These are phyloP conservation scores for Momotus momota DNA, from an alignment of 2,797 vertebrate species.

Conservation along the genomic window DNA sequence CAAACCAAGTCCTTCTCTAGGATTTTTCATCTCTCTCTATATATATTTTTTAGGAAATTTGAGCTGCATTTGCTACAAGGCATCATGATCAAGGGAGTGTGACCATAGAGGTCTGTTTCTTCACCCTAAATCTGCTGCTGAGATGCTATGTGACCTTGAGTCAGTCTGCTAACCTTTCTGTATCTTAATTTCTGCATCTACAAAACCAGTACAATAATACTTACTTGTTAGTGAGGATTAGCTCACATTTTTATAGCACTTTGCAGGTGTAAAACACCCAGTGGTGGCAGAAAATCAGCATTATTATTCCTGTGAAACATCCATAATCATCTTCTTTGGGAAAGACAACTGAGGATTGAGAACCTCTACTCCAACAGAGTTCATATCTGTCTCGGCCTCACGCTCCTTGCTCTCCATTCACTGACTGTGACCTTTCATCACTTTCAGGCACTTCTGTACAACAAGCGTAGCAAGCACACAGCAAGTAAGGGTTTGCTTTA, in stretches of 20 bases:
- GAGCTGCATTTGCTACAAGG: background rate
- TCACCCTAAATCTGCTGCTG: background rate
- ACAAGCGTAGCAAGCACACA: background rate
- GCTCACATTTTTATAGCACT: background rate
- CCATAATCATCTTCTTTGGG: background rate
- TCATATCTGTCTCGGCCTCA: accelerated
- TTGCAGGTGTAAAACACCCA: background rate
- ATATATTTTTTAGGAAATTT: background rate
- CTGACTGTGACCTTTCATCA: background rate
- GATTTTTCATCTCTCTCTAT: background rate
- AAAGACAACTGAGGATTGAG: background rate
- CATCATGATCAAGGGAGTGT: background rate
- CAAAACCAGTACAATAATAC: background rate
- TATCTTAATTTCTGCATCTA: background rate
- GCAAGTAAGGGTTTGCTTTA: slow-evolving; percentile 59
- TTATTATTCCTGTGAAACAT: background rate
- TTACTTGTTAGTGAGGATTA: background rate
- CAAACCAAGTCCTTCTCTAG: background rate
- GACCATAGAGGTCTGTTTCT: background rate
- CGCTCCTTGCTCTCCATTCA: accelerated
- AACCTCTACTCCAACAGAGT: background rate
- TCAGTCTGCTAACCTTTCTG: background rate
- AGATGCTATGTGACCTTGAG: background rate
- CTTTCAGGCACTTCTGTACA: slow-evolving; percentile 31
- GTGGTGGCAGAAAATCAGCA: background rate